phyloP scores from a whole-genome alignment of 2,113 vertebrate genomes.

The Tenebrosternarchus preto region DNA sequence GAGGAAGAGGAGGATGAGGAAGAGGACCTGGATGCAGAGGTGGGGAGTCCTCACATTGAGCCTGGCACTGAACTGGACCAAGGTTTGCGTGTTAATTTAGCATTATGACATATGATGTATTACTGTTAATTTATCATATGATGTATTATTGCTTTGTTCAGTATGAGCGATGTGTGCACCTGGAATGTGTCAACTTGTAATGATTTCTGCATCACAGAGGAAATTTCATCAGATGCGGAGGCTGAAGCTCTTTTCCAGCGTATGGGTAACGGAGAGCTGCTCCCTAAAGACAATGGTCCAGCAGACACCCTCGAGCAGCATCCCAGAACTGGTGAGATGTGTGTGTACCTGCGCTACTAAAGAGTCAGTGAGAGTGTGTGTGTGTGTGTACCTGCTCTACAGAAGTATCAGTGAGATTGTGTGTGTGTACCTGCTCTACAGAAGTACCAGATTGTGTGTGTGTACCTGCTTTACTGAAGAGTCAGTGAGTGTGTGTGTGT shows the following conservation, averaged over 20 bases:
- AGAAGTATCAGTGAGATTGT: too few species aligned
- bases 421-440: too few species aligned
- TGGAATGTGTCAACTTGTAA: neutral
- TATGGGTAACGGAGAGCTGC: neutral
- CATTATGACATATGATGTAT: neutral
- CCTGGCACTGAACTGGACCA: conserved; percentile 90
- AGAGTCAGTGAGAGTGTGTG: too few species aligned
- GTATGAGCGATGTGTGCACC: too few species aligned
- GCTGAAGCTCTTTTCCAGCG: conserved; percentile 76
- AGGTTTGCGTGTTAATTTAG: conserved; percentile 66
- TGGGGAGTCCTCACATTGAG: conserved; percentile 83
- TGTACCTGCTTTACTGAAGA: too few species aligned
- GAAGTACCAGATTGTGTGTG: too few species aligned
- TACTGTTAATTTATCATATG: neutral
- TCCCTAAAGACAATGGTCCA: conserved; percentile 67
- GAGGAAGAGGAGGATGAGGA: conserved; percentile 67
- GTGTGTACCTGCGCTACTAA: conserved; percentile 25
- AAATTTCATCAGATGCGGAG: conserved; percentile 88
- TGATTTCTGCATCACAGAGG: conserved; percentile 71
- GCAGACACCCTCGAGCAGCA: conserved; percentile 61
- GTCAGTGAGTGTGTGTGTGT: too few species aligned
- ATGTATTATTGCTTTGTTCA: neutral
- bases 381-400: too few species aligned
- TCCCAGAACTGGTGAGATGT: conserved; percentile 64
- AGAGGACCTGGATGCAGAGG: conserved; percentile 82